Percentiles rank a stretch among this genome's conserved stretches.
phyloP scores from a whole-genome alignment of 2,797 vertebrate species.

The Pristis pectinata region DNA sequence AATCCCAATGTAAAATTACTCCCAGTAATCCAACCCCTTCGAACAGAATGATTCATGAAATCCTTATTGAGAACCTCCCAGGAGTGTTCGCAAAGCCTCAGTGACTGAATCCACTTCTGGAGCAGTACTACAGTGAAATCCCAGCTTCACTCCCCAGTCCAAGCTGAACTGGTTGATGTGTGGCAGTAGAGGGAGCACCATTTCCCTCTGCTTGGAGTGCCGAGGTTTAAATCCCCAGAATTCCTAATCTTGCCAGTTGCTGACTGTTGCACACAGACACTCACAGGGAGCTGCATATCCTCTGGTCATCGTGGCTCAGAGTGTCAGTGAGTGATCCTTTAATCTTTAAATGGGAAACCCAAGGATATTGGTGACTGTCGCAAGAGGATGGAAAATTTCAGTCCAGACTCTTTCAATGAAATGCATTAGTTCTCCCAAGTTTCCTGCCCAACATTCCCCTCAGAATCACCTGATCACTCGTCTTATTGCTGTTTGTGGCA shows the following conservation, averaged over 20 bases:
- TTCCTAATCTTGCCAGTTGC: not conserved
- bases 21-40: not conserved
- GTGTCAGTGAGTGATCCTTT: not conserved
- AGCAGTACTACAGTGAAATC: not conserved
- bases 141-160: not conserved
- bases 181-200: not conserved
- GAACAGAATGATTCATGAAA: not conserved
- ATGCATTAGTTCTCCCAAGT: not conserved
- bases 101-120: not conserved
- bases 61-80: not conserved
- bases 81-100: too few species aligned
- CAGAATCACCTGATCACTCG: not conserved
- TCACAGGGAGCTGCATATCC: not conserved
- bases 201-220: not conserved
- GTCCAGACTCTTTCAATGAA: not conserved
- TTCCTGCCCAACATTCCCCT: not conserved
- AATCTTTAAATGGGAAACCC: not conserved
- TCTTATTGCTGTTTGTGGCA: not conserved
- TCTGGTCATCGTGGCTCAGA: not conserved
- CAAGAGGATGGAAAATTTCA: not conserved
- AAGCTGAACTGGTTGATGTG: not conserved
- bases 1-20: not conserved
- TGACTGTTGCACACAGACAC: not conserved
- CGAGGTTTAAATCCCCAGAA: not conserved
- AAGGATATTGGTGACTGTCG: not conserved